These are phyloP conservation scores for Mya arenaria DNA, from an alignment of 1,140 invertebrate genomes.

Conservation along the genomic window DNA sequence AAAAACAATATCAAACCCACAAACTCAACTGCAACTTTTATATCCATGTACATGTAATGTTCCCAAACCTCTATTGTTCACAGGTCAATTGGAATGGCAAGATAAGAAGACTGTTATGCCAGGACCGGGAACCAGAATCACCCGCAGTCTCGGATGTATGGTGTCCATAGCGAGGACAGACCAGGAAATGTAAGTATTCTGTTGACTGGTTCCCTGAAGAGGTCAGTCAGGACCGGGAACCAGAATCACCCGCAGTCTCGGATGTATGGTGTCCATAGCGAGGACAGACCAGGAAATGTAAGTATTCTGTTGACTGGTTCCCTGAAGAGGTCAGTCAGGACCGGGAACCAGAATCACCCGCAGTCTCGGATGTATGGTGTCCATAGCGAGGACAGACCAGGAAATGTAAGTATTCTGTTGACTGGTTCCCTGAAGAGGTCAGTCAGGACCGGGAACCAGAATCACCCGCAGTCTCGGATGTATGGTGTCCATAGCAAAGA, in stretches of 20 bases:
- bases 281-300: slow-evolving; percentile 93
- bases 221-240: slow-evolving; percentile 83
- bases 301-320: too few relatives aligned
- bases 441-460: slow-evolving; percentile 87
- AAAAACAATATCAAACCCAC: too few relatives aligned
- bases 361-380: slow-evolving; percentile 92
- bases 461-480: slow-evolving; percentile 91
- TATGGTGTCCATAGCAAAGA: slow-evolving; percentile 89
- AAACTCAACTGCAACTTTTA: too few relatives aligned
- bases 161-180: slow-evolving; percentile 91
- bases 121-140: slow-evolving; percentile 87
- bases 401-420: too few relatives aligned
- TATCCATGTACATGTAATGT: too few relatives aligned
- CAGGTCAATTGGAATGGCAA: slow-evolving; percentile 94
- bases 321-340: too few relatives aligned
- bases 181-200: slow-evolving; percentile 87
- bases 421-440: too few relatives aligned
- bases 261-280: slow-evolving; percentile 90
- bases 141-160: slow-evolving; percentile 91
- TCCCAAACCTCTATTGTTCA: too few relatives aligned
- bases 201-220: too few relatives aligned
- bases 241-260: slow-evolving; percentile 91
- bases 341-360: slow-evolving; percentile 88
- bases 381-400: slow-evolving; percentile 89
- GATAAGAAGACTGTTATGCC: slow-evolving; percentile 87